These are phyloP conservation scores for Notodonta ziczac DNA, from an alignment of 2,888 invertebrate genomes.

Conservation along the genomic window DNA sequence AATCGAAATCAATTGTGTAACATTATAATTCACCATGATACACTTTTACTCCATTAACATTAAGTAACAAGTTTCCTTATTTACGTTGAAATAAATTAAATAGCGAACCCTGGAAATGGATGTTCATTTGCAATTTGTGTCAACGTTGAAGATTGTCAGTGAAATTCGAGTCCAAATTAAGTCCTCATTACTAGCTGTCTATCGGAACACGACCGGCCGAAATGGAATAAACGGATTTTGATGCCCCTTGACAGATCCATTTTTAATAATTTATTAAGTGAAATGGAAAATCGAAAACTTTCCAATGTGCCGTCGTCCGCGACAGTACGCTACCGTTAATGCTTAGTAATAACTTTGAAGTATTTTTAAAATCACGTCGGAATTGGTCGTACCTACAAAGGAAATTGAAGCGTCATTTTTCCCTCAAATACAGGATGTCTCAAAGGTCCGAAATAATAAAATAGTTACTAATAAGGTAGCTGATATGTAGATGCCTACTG, in stretches of 20 bases:
- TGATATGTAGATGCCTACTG: too few species aligned
- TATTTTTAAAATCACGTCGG: background rate
- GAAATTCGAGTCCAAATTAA: constrained; percentile 49
- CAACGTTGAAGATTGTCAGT: constrained; percentile 45
- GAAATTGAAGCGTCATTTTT: background rate
- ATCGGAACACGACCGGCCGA: constrained; percentile 37
- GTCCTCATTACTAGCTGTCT: constrained; percentile 53
- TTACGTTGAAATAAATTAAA: constrained; percentile 17
- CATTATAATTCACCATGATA: too few species aligned
- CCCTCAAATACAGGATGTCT: too few species aligned
- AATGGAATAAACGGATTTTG: constrained; percentile 48
- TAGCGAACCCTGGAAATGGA: constrained; percentile 32
- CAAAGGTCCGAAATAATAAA: too few species aligned
- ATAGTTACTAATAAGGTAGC: too few species aligned
- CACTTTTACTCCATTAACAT: too few species aligned
- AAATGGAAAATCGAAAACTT: constrained; percentile 38
- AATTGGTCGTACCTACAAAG: background rate
- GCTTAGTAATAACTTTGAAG: background rate
- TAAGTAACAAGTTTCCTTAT: background rate
- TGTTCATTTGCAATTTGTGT: constrained; percentile 50
- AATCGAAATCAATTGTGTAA: too few species aligned
- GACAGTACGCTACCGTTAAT: background rate
- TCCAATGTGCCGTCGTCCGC: constrained; percentile 13
- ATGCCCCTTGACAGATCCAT: constrained; percentile 47
- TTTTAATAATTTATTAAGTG: constrained; percentile 46